A percentile compares a stretch with the other conserved stretches of the same genome.
Conservation (phyloP, 2,797 vertebrate genomes). For the Lutra lutra region DNA sequence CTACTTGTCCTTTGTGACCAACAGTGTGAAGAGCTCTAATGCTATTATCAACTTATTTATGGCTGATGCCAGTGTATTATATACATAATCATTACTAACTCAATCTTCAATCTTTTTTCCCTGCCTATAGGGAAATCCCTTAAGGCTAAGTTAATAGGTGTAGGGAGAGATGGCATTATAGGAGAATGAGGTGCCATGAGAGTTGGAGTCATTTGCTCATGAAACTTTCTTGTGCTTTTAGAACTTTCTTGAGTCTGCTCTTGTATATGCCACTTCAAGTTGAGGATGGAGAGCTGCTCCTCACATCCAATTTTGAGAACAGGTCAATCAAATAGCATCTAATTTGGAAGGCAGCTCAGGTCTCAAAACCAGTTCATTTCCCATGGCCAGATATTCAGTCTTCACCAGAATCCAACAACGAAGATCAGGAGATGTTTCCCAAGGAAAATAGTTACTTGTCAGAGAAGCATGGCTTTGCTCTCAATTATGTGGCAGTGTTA, state of each 20-base stretch:
- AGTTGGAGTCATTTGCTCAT: neutral
- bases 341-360: neutral
- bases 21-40: neutral
- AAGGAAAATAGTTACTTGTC: neutral
- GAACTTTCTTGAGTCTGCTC: neutral
- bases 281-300: neutral
- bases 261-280: neutral
- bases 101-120: neutral
- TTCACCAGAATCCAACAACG: neutral
- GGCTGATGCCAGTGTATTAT: neutral
- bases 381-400: neutral
- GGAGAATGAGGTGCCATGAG: neutral
- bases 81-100: neutral
- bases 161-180: neutral
- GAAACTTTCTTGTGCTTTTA: neutral
- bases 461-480: neutral
- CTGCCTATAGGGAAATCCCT: neutral
- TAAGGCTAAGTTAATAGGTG: neutral
- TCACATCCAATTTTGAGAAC: neutral
- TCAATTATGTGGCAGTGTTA: neutral
- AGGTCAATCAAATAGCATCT: neutral
- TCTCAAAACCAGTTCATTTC: neutral
- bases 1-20: neutral
- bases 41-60: neutral
- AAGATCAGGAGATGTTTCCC: neutral